phyloP scores from a whole-genome alignment of 2,113 vertebrate genomes.

The Galemys pyrenaicus region DNA sequence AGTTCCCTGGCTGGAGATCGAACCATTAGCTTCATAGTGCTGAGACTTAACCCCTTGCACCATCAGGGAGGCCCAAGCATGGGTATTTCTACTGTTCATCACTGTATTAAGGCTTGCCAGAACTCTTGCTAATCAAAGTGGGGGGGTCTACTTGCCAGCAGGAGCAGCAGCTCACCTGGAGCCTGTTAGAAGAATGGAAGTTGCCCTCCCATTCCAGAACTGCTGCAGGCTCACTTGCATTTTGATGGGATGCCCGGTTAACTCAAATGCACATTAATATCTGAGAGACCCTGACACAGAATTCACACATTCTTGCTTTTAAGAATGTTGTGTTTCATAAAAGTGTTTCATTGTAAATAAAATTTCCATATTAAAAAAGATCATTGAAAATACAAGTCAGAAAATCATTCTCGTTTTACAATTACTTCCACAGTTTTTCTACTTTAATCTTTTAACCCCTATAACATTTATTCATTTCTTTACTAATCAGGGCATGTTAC shows the following conservation, averaged over 20 bases:
- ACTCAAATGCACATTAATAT: neutral
- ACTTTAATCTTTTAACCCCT: neutral
- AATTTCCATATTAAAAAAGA: constrained; percentile 13
- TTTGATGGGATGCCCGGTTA: neutral
- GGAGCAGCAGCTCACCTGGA: neutral
- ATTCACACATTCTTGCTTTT: neutral
- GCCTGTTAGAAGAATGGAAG: neutral
- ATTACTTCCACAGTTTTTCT: neutral
- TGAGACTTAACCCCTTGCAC: too few species aligned
- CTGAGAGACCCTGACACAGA: neutral
- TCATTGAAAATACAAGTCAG: neutral
- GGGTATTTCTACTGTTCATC: neutral
- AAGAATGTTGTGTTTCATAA: neutral
- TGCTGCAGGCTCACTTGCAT: neutral
- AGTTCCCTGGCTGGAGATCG: too few species aligned
- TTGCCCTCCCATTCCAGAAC: neutral
- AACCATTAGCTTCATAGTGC: too few species aligned
- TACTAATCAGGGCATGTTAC: neutral
- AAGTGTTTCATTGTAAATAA: constrained; percentile 16
- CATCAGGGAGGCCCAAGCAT: too few species aligned
- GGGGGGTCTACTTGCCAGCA: neutral
- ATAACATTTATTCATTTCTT: neutral
- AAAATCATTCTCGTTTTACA: neutral
- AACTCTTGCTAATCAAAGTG: neutral
- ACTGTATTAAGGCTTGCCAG: neutral